These are phyloP conservation scores for Myocastor coypus DNA, from an alignment of 2,113 vertebrate genomes.

Conservation along the genomic window DNA sequence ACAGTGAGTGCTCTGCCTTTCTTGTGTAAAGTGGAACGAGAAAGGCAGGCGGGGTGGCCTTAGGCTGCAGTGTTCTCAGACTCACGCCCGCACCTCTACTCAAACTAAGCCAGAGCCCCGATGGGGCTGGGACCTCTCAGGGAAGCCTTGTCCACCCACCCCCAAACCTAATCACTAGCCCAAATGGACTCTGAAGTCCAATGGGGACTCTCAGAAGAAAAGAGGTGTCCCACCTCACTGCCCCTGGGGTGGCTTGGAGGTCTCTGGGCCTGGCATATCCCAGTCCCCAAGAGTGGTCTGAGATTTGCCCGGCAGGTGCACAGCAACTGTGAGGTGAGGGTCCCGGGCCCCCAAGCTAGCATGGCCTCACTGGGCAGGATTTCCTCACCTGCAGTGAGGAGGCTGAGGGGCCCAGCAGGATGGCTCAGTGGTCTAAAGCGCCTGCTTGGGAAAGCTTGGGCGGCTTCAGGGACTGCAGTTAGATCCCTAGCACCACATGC, in stretches of 20 bases:
- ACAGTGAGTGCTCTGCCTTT: neutral
- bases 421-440: too few relatives aligned
- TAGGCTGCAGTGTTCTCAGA: too few relatives aligned
- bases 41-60: neutral
- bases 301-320: neutral
- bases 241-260: neutral
- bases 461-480: too few relatives aligned
- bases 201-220: neutral
- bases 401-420: too few relatives aligned
- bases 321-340: neutral
- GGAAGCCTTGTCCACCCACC: too few relatives aligned
- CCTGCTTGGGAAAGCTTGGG: too few relatives aligned
- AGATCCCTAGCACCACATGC: too few relatives aligned
- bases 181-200: neutral
- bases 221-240: too few relatives aligned
- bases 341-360: neutral
- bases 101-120: neutral
- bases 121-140: neutral
- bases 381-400: rapidly evolving
- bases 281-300: neutral
- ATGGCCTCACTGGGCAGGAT: neutral
- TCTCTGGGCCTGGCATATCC: neutral
- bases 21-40: neutral
- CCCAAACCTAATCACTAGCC: rapidly evolving
- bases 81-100: neutral